Conservation (phyloP, 2,113 vertebrate genomes). For the Heloderma charlesbogerti region DNA sequence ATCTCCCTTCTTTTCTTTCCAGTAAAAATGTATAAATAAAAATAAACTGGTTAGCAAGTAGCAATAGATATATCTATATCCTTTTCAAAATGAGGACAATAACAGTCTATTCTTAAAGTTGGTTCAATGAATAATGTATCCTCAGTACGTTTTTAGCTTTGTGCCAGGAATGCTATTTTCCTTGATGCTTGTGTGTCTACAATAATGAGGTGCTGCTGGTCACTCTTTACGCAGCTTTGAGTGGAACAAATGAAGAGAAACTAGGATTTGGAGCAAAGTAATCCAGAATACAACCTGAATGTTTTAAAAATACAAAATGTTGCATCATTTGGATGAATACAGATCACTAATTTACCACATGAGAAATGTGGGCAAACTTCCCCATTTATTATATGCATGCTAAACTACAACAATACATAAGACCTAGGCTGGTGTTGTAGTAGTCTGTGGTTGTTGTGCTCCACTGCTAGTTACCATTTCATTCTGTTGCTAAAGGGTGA, state of each 20-base stretch:
- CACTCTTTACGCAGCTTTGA: conserved; percentile 71
- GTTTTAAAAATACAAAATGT: neutral
- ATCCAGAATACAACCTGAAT: conserved; percentile 70
- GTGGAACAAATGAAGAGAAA: conserved; percentile 69
- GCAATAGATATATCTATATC: conserved; percentile 50
- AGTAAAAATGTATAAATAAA: conserved; percentile 55
- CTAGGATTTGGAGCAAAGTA: conserved; percentile 57
- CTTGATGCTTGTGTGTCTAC: conserved; percentile 24
- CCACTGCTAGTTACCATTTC: neutral
- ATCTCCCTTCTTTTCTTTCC: conserved; percentile 28
- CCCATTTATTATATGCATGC: neutral
- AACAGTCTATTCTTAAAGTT: conserved; percentile 59
- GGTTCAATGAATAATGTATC: conserved; percentile 72
- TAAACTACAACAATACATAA: neutral
- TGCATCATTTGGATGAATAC: neutral
- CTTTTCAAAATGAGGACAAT: conserved; percentile 65
- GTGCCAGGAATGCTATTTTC: conserved; percentile 64
- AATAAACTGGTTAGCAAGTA: conserved; percentile 57
- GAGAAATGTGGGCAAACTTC: neutral
- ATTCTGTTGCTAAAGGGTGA: neutral
- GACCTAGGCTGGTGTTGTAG: neutral
- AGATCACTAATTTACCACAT: neutral
- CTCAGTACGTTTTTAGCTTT: conserved; percentile 59
- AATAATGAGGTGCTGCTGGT: conserved; percentile 57
- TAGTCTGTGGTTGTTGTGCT: neutral